Percentiles rank a stretch among this genome's conserved stretches.
Conservation (phyloP, 2,888 invertebrate genomes). For the Diaphora mendica region DNA sequence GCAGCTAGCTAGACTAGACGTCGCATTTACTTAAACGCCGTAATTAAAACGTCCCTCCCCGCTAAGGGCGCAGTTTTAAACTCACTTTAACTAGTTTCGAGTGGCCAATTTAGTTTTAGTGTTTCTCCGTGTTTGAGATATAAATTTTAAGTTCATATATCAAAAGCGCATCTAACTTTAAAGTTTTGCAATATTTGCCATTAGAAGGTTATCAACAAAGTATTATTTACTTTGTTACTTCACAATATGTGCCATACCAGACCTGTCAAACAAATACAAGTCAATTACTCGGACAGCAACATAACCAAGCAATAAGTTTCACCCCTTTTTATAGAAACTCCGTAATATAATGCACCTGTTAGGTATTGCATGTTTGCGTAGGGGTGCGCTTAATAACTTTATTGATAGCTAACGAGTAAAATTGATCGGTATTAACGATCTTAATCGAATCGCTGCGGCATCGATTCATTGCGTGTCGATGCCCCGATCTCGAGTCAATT, state of each 20-base stretch:
- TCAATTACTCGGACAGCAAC: constrained; percentile 8
- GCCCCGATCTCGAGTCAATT: constrained; percentile 82
- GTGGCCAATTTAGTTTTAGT: constrained; percentile 84
- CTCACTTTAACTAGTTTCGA: constrained; percentile 80
- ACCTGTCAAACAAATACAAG: neutral
- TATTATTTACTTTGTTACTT: constrained; percentile 14
- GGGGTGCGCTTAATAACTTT: constrained; percentile 73
- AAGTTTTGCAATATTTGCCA: constrained; percentile 29
- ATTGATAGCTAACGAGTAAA: constrained; percentile 79
- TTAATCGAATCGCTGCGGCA: constrained; percentile 81
- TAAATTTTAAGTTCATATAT: constrained; percentile 57
- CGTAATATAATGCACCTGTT: constrained; percentile 49
- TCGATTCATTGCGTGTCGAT: constrained; percentile 82
- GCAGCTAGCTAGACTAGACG: constrained; percentile 81
- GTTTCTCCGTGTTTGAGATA: constrained; percentile 71
- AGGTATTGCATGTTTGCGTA: constrained; percentile 56
- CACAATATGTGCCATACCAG: neutral
- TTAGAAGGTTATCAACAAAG: constrained; percentile 19
- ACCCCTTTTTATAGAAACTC: constrained; percentile 39
- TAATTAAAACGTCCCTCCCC: constrained; percentile 83
- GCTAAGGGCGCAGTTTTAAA: constrained; percentile 82
- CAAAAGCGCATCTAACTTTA: constrained; percentile 34
- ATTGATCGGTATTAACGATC: constrained; percentile 82
- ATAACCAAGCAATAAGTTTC: constrained; percentile 37
- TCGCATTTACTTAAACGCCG: constrained; percentile 85